These are phyloP conservation scores for Temnothorax ravouxi DNA, from an alignment of 2,888 invertebrate species.

Conservation along the genomic window DNA sequence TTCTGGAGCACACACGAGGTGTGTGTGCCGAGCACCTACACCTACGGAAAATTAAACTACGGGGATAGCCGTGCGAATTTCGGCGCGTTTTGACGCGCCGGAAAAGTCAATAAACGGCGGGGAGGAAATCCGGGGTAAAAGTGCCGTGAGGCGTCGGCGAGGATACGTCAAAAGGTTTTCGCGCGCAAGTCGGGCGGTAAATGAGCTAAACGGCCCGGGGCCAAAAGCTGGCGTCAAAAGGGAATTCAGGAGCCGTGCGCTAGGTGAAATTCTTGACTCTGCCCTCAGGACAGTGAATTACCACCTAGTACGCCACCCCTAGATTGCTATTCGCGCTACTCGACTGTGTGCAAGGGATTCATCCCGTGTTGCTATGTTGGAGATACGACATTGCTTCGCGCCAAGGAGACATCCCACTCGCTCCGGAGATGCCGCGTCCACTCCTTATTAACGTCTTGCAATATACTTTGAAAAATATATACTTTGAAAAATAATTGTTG, in stretches of 20 bases:
- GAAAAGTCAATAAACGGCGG: slow-evolving; percentile 45
- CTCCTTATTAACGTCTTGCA: slow-evolving; percentile 29
- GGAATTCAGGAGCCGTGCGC: slow-evolving; percentile 60
- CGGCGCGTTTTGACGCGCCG: slow-evolving; percentile 10
- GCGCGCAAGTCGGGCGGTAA: slow-evolving; percentile 66
- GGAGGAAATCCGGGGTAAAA: slow-evolving; percentile 35
- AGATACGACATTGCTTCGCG: slow-evolving; percentile 11
- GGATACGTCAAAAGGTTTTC: slow-evolving; percentile 63
- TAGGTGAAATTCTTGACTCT: slow-evolving; percentile 78
- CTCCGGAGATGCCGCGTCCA: neutral
- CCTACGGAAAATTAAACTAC: neutral
- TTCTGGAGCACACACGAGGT: neutral
- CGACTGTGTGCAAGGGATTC: neutral
- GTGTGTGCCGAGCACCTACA: neutral
- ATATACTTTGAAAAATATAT: too few relatives aligned
- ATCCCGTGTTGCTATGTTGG: slow-evolving; percentile 9
- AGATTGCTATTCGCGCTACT: slow-evolving; percentile 62
- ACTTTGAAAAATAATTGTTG: too few relatives aligned
- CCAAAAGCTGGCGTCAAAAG: slow-evolving; percentile 69
- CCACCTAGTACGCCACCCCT: slow-evolving; percentile 68
- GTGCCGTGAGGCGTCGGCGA: slow-evolving; percentile 42
- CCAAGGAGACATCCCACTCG: neutral
- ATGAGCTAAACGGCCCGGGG: slow-evolving; percentile 75
- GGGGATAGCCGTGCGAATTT: neutral
- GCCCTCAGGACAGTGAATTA: slow-evolving; percentile 76